Base-by-base conservation (phyloP, 2,888 invertebrate genomes). In the Amphipyra tragopoginis region DNA sequence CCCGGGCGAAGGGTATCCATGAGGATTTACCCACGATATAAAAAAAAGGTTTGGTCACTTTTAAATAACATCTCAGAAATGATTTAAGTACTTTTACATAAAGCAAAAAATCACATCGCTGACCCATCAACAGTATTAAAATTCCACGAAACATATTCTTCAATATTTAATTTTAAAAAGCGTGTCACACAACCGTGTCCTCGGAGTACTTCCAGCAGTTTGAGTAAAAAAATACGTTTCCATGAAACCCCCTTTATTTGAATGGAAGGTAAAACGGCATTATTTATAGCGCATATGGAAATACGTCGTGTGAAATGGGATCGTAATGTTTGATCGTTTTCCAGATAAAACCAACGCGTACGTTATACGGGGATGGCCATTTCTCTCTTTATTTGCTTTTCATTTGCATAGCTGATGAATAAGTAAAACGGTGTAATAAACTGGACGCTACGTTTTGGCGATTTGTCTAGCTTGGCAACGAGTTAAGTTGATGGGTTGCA, bases 291-390 rank as follows among this genome's bases (percentile, higher is more conserved):
- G 77, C 83, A 84, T 89, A 89, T 90, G 88, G 86, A 87, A 88
- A 89, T 89, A 81, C 83, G 79, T 84, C 79, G 84, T 82, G 87
- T 85, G 86, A 84, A 89, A 90, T 86, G 88, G 89, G 82, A 84
- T 84, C 88, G 87, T 91, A 89, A 90, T 89, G 88, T 87, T 86
- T 89, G 90, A 91, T 91, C 90, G 90, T 83, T 88, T 86, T 79
- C 79, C 81, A 81, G 90, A 92, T 92, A 90, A 90, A 89, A 87
- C 85, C 80, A 68, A 78, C 83, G 81, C 81, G 79, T 83, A 79
- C 77, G 80, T 81, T 80, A 78, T 81, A 68, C 56, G 43, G 56
- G 75, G 83, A 87, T 86, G 84, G 84, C 81, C 88, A 81, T 89
- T 88, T 73, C 84, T 84, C 86, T 84, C 83, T 87, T 86, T 91